A percentile compares a stretch with the other conserved stretches of the same genome.
phyloP scores from a whole-genome alignment of 2,888 invertebrate genomes.

The Luperina testacea region DNA sequence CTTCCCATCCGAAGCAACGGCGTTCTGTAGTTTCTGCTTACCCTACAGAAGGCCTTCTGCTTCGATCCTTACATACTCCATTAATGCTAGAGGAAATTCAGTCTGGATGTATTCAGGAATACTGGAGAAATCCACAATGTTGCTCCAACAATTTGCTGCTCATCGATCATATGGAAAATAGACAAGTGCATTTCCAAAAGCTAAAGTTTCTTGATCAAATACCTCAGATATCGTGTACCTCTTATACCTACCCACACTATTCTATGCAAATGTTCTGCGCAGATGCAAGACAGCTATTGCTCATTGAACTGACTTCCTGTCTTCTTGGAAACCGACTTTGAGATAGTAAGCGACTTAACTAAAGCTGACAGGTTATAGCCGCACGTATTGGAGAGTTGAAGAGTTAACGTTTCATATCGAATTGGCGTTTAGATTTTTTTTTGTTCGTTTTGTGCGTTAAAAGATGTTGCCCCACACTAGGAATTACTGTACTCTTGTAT shows the following conservation, averaged over 20 bases:
- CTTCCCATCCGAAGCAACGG: too few species aligned
- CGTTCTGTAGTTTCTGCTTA: too few species aligned
- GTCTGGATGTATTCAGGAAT: background rate
- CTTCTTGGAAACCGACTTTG: constrained; percentile 19
- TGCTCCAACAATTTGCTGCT: background rate
- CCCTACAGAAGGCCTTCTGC: too few species aligned
- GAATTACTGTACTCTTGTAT: too few species aligned
- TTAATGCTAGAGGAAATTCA: too few species aligned
- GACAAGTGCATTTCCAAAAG: background rate
- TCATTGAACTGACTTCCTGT: constrained; percentile 5
- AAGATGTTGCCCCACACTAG: too few species aligned
- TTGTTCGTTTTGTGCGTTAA: too few species aligned
- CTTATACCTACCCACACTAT: background rate
- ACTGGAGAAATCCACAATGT: background rate
- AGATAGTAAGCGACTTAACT: background rate
- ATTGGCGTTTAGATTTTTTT: background rate
- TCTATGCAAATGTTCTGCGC: background rate
- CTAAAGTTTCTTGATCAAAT: constrained; percentile 18
- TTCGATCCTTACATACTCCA: too few species aligned
- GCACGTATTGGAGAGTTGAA: background rate
- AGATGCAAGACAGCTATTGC: constrained; percentile 3
- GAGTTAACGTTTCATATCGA: constrained; percentile 3
- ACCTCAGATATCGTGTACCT: background rate
- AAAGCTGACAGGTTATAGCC: background rate
- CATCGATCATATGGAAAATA: background rate